These are phyloP conservation scores for Psix sp. DNA, from an alignment of 1,140 invertebrate genomes.

Conservation along the genomic window DNA sequence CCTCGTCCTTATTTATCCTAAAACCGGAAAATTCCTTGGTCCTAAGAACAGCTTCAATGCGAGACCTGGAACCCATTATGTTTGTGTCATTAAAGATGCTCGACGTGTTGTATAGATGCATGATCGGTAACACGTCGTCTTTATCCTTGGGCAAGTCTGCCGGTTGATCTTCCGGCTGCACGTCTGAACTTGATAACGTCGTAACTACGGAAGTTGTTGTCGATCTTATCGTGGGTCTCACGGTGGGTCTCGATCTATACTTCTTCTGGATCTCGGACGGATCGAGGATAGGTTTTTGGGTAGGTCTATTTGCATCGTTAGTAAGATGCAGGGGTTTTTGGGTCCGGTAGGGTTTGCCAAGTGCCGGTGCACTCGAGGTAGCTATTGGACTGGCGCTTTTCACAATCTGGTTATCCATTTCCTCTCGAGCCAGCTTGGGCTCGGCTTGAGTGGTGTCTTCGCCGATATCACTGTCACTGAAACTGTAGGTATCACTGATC, in stretches of 20 bases:
- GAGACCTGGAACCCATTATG: conserved; percentile 38
- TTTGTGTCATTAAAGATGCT: conserved; percentile 71
- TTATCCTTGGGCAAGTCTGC: conserved; percentile 69
- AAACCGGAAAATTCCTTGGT: conserved; percentile 40
- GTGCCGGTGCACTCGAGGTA: conserved; percentile 12
- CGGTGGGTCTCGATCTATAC: conserved; percentile 62
- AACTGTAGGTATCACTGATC: no score
- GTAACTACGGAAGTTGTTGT: conserved; percentile 32
- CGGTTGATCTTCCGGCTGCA: conserved; percentile 66
- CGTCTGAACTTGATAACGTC: conserved; percentile 23
- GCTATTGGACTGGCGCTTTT: conserved; percentile 24
- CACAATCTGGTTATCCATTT: conserved; percentile 43
- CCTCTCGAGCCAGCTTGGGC: not conserved
- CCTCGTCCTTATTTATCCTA: conserved; percentile 37
- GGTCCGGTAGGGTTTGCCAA: conserved; percentile 6
- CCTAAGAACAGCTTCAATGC: conserved; percentile 41
- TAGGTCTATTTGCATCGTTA: conserved; percentile 27
- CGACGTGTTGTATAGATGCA: conserved; percentile 74
- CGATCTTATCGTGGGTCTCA: conserved; percentile 29
- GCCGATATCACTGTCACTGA: conserved; percentile 32
- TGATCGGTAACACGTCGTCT: conserved; percentile 73
- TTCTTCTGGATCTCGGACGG: conserved; percentile 73
- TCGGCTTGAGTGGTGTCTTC: not conserved
- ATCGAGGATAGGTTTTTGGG: conserved; percentile 54
- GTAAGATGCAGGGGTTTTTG: conserved; percentile 2